phyloP scores from a whole-genome alignment of 2,888 invertebrate genomes.

The Arge pagana region DNA sequence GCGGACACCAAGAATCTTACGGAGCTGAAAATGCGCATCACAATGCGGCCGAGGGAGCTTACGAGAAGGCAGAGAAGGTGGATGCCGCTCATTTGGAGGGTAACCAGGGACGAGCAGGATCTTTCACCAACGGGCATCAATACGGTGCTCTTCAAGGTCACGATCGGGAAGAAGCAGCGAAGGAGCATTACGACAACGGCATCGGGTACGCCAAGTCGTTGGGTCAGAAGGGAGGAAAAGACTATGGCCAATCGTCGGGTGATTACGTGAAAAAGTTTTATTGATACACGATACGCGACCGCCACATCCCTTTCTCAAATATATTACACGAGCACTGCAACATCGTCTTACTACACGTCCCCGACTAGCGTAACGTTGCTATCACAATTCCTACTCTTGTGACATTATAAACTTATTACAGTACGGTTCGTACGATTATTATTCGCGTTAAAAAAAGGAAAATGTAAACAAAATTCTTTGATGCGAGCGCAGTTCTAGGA shows the following conservation, averaged over 20 bases:
- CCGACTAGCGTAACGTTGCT: no score
- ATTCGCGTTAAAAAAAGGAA: no score
- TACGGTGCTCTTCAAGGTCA: conserved; percentile 61
- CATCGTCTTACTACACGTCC: conserved; percentile 3
- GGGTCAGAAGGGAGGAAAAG: conserved; percentile 42
- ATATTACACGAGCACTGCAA: no score
- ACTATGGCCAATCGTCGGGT: conserved; percentile 34
- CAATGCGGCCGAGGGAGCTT: conserved; percentile 58
- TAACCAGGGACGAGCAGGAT: conserved; percentile 60
- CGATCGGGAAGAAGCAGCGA: conserved; percentile 55
- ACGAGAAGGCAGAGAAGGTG: conserved; percentile 49
- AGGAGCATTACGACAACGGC: conserved; percentile 55
- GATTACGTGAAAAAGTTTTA: conserved; percentile 17
- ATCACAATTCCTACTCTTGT: no score
- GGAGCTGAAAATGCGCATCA: conserved; percentile 61
- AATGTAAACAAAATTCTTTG: no score
- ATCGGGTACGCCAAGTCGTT: conserved; percentile 42
- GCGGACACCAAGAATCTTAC: conserved; percentile 60
- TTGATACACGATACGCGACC: not conserved
- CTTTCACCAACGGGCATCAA: conserved; percentile 61
- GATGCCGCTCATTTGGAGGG: conserved; percentile 59
- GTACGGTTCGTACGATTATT: no score
- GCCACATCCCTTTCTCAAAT: no score
- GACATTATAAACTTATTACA: no score
- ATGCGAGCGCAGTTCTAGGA: no score